A percentile compares a stretch with the other conserved stretches of the same genome.
Conservation (phyloP, 2,113 vertebrate genomes). For the Abramis brama region DNA sequence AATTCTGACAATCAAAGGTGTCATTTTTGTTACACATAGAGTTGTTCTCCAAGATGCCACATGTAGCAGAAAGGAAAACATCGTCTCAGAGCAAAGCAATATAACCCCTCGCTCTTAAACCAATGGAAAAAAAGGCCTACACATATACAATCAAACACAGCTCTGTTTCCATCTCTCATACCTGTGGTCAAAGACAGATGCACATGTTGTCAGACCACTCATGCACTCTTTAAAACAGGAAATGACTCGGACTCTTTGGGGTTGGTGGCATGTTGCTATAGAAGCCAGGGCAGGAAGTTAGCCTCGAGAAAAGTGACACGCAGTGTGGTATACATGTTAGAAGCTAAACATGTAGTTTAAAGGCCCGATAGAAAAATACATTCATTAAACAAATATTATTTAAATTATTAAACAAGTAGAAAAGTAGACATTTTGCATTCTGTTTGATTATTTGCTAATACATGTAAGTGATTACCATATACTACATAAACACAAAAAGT, state of each 20-base stretch:
- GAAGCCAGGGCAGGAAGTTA: conserved; percentile 29
- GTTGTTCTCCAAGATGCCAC: neutral
- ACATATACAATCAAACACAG: neutral
- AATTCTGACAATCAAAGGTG: neutral
- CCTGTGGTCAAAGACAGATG: conserved; percentile 18
- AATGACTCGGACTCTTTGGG: conserved; percentile 53
- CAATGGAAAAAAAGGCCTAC: conserved; percentile 5
- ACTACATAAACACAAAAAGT: neutral
- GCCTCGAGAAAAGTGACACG: conserved; percentile 17
- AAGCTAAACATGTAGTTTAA: neutral
- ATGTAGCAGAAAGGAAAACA: neutral
- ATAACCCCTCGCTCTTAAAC: neutral
- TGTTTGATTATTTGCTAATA: neutral
- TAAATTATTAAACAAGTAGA: conserved; percentile 10
- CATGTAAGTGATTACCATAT: neutral
- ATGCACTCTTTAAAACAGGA: conserved; percentile 51
- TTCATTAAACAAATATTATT: neutral
- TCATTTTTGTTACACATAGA: neutral
- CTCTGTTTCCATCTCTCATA: conserved; percentile 14
- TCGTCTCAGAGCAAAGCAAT: neutral
- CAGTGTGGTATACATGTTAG: neutral
- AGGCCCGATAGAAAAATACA: neutral
- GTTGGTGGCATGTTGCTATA: conserved; percentile 37
- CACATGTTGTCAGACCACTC: neutral
- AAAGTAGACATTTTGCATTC: neutral